Base-by-base conservation (phyloP, 2,113 vertebrate species). In the Sitta europaea region DNA sequence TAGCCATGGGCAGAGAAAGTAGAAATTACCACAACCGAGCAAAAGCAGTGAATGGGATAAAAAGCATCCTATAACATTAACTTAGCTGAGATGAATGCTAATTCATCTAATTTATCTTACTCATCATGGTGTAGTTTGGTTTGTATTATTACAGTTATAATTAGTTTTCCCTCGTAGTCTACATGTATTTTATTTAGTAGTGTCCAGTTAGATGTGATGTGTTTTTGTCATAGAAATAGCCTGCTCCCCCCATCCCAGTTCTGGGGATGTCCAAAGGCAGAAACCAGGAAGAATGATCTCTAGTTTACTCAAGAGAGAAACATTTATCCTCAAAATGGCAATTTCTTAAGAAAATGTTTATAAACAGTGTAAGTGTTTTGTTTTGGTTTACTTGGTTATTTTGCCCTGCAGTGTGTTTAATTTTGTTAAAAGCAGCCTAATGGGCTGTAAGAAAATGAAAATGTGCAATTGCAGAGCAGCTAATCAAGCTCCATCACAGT, bases 341-440 rank as follows among this genome's bases (percentile, higher is more conserved):
- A n/a, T 79, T 94, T 68, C 53, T 72, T 45, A 68, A 38, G 53
- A 72, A 54, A 95, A 79, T 28, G 9, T 92, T 88, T 75, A 35
- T 83, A 31, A 92, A 28, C 10, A 35, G 2, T 18, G 0, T 45
- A 45, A 63, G 25, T 58, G 29, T 35, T 90, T 81, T 79, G 36
- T 27, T 96, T 76, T 76, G n/a, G 2, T 91, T 91, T 74, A 73
- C 23, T 76, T 75, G 16, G 47, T 67, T 92, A 45, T 86, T 92
- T 95, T 92, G 72, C 72, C 63, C 38, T 48, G 48, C 27, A 62
- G 65, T 48, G 9, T 77, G n/a, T 77, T 89, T 86, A 55, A 59
- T 92, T 95, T 90, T 83, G 51, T 92, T 88, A 20, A 90, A 88
- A 88, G 36, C 68, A 48, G 31, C 51, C 29, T 84, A 90, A 91